These are phyloP conservation scores for Armadillidium nasatum DNA, from an alignment of 1,140 invertebrate genomes.

Conservation along the genomic window DNA sequence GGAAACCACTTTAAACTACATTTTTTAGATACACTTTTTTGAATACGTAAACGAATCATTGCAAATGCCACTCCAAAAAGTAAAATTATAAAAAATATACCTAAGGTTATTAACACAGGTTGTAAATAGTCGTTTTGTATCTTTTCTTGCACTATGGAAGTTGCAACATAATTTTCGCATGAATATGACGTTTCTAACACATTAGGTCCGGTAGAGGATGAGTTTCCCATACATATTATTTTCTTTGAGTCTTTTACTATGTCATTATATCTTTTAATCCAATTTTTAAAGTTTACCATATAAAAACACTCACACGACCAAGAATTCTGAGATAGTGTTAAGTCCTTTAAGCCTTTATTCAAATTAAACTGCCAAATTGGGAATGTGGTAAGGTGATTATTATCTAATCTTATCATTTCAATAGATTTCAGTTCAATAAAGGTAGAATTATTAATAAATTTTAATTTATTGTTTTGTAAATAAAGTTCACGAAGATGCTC, in stretches of 20 bases:
- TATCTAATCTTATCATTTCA: slow-evolving; percentile 73
- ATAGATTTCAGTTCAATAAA: slow-evolving; percentile 70
- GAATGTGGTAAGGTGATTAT: slow-evolving; percentile 73
- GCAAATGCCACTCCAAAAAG: slow-evolving; percentile 59
- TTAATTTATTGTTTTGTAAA: slow-evolving; percentile 77
- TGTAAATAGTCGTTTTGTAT: slow-evolving; percentile 77
- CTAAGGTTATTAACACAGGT: slow-evolving; percentile 69
- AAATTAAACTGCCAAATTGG: slow-evolving; percentile 75
- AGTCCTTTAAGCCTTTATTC: slow-evolving; percentile 64
- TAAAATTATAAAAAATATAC: slow-evolving; percentile 59
- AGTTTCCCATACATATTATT: slow-evolving; percentile 54
- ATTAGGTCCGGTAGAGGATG: slow-evolving; percentile 65
- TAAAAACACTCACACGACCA: slow-evolving; percentile 89
- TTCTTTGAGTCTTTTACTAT: slow-evolving; percentile 54
- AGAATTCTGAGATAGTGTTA: slow-evolving; percentile 71
- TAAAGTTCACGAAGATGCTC: slow-evolving; percentile 74
- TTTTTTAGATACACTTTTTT: slow-evolving; percentile 53
- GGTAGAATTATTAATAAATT: slow-evolving; percentile 72
- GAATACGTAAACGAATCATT: slow-evolving; percentile 71
- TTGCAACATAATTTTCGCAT: slow-evolving; percentile 68
- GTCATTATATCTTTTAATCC: slow-evolving; percentile 64
- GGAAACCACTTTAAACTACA: slow-evolving; percentile 51
- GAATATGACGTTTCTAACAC: slow-evolving; percentile 76
- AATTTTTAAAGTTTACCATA: slow-evolving; percentile 74
- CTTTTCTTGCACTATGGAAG: slow-evolving; percentile 62